Percentiles rank a stretch among this genome's conserved stretches.
Conservation (phyloP, 1,140 invertebrate genomes). For the Lasioglossum albipes region DNA sequence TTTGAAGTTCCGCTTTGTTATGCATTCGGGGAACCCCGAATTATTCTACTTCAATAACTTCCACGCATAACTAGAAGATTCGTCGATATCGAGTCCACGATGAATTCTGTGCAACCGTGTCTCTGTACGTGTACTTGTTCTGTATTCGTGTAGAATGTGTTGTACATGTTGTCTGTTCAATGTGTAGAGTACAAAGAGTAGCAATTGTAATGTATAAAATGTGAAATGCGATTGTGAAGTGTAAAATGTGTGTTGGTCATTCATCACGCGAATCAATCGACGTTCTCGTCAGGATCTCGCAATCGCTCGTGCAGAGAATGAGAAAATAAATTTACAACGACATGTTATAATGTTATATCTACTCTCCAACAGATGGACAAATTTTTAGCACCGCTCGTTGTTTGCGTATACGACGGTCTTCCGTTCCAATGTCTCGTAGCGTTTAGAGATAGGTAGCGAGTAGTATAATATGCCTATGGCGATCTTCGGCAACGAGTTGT, state of each 20-base stretch:
- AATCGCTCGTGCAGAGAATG: conserved; percentile 9
- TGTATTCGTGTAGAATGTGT: neutral
- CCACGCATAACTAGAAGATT: no score
- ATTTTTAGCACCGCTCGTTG: no score
- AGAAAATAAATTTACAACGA: neutral
- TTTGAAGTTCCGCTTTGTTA: no score
- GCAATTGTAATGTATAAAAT: neutral
- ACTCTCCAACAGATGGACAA: neutral
- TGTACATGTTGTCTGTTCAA: neutral
- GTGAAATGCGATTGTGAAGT: neutral
- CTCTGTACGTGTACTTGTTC: neutral
- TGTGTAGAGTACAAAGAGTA: conserved; percentile 7
- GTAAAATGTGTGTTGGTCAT: neutral
- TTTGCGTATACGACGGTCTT: no score
- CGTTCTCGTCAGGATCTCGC: neutral
- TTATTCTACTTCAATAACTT: no score
- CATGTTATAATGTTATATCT: neutral
- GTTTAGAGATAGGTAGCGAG: no score
- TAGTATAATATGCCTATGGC: no score
- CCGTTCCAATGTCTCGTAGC: no score
- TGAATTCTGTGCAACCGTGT: neutral
- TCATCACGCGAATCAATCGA: neutral
- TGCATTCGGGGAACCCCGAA: no score
- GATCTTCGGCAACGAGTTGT: no score
- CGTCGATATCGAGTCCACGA: neutral